These are phyloP conservation scores for Orientallactaga sibirica DNA, from an alignment of 2,797 vertebrate species.

Conservation along the genomic window DNA sequence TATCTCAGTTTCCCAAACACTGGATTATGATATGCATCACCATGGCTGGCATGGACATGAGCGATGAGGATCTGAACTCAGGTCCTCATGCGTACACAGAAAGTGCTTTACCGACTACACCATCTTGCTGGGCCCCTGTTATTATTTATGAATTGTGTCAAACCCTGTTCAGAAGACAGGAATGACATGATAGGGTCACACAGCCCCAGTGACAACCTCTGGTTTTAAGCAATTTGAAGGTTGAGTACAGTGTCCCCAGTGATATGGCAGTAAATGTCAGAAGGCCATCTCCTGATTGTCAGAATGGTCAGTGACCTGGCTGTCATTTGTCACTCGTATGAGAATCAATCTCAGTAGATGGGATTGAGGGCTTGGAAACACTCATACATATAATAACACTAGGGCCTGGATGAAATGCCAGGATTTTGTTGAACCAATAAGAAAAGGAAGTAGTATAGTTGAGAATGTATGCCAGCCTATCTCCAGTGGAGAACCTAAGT, in stretches of 20 bases:
- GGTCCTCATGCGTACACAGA: too few species aligned
- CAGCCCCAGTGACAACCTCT: neutral
- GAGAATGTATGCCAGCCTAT: neutral
- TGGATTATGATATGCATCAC: too few species aligned
- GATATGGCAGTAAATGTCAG: neutral
- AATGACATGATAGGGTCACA: neutral
- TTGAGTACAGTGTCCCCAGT: neutral
- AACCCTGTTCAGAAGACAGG: neutral
- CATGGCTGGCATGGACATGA: too few species aligned
- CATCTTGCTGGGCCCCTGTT: too few species aligned
- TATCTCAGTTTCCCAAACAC: too few species aligned
- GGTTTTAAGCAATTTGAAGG: neutral
- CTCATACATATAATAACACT: neutral
- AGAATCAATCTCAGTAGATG: neutral
- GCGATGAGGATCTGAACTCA: too few species aligned
- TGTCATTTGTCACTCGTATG: neutral
- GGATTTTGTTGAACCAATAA: neutral
- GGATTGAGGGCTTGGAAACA: neutral
- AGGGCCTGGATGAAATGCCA: neutral
- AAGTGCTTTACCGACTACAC: too few species aligned
- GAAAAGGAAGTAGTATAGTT: neutral
- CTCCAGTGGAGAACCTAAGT: neutral
- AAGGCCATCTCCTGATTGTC: neutral
- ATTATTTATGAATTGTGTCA: neutral
- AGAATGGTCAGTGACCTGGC: neutral